Conservation (phyloP, 1,140 invertebrate species). For the Lanistes nyassanus region DNA sequence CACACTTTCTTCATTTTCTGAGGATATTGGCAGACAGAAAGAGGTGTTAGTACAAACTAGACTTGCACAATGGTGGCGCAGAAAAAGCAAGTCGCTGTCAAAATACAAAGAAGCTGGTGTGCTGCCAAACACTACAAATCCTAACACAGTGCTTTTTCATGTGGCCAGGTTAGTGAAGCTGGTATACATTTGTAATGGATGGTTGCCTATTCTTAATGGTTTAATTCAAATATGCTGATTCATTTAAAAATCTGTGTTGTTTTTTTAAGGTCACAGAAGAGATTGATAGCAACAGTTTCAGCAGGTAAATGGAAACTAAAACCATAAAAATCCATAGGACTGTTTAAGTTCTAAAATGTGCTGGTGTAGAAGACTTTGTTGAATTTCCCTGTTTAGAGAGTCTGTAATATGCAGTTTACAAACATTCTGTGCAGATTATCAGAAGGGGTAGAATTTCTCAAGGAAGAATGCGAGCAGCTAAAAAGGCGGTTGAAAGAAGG, state of each 20-base stretch:
- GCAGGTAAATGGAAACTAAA: too few relatives aligned
- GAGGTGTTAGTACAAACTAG: conserved; percentile 17
- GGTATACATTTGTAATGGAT: not conserved
- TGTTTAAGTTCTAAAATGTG: not conserved
- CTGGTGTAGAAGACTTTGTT: too few relatives aligned
- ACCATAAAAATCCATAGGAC: too few relatives aligned
- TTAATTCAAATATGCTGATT: not conserved
- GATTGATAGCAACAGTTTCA: too few relatives aligned
- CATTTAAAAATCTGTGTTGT: not conserved
- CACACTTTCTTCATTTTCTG: not conserved
- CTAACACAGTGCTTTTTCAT: conserved; percentile 31
- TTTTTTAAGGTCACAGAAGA: too few relatives aligned
- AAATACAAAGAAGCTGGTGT: not conserved
- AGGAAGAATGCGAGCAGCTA: conserved; percentile 27
- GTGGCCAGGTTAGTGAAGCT: conserved; percentile 23
- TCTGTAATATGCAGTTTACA: too few relatives aligned
- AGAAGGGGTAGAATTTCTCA: conserved; percentile 32
- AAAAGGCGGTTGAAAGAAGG: conserved; percentile 4
- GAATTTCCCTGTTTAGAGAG: too few relatives aligned
- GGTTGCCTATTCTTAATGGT: not conserved
- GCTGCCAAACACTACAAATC: conserved; percentile 27
- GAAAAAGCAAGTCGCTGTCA: not conserved
- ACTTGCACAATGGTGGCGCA: conserved; percentile 31
- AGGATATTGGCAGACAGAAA: not conserved
- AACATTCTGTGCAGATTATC: conserved; percentile 20